Evolutionary conservation across 1,140 invertebrate species (phyloP).

Genomic region (Odontomachus brunneus): DNA sequence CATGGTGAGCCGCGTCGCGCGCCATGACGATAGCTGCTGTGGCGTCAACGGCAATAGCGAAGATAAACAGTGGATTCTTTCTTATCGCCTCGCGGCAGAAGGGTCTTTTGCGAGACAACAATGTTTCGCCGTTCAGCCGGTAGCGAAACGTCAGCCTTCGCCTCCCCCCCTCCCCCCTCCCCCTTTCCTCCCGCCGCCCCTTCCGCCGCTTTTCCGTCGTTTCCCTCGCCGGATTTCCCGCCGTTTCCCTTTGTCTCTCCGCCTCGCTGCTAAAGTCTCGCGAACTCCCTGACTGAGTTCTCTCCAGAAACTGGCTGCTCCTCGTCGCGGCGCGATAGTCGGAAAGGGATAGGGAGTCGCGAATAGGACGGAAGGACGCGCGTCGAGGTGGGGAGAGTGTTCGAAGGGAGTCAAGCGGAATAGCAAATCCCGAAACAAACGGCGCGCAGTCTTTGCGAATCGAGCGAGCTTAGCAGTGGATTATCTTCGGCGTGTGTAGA

Average conservation of each 20-base stretch:
- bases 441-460: slow-evolving; percentile 73
- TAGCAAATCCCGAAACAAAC: slow-evolving; percentile 76
- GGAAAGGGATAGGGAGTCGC: slow-evolving; percentile 41
- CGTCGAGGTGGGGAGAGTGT: slow-evolving; percentile 32
- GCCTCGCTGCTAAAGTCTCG: slow-evolving; percentile 39
- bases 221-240: slow-evolving; percentile 26
- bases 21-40: background rate
- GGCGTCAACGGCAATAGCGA: slow-evolving; percentile 30
- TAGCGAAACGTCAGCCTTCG: slow-evolving; percentile 49
- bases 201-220: slow-evolving; percentile 22
- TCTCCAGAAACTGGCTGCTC: slow-evolving; percentile 59
- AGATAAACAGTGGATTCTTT: slow-evolving; percentile 70
- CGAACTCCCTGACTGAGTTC: slow-evolving; percentile 51
- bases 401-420: slow-evolving; percentile 70
- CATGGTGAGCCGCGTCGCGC: background rate
- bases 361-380: slow-evolving; percentile 31
- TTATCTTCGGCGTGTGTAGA: slow-evolving; percentile 68
- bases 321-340: slow-evolving; percentile 49
- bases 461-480: slow-evolving; percentile 73
- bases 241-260: slow-evolving; percentile 34
- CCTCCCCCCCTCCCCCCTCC: too few species aligned
- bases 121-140: slow-evolving; percentile 61
- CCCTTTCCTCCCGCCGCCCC: too few species aligned
- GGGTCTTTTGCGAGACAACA: slow-evolving; percentile 55
- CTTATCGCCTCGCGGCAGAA: slow-evolving; percentile 68